These are phyloP conservation scores for Pyrrhosoma nymphula DNA, from an alignment of 2,888 invertebrate genomes.

Conservation along the genomic window DNA sequence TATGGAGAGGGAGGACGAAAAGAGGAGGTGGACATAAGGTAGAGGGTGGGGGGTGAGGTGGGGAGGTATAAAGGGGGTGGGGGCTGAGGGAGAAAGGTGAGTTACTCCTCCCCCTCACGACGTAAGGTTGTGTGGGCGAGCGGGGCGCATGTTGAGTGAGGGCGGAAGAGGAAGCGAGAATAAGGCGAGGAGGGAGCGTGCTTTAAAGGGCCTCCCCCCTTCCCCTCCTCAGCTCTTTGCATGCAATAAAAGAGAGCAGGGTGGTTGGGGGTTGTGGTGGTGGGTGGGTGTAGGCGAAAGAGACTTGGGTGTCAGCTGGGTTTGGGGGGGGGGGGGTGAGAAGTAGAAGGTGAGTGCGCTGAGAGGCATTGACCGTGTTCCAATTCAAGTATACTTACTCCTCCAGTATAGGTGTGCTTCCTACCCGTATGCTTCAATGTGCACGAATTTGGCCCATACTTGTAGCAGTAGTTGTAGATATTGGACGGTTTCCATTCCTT, in stretches of 20 bases:
- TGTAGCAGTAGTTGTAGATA: no score
- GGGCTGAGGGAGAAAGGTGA: background rate
- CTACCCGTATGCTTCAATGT: no score
- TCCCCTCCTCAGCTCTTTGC: background rate
- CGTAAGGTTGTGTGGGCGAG: background rate
- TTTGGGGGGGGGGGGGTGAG: background rate
- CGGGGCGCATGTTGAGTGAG: background rate
- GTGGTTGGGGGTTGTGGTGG: background rate
- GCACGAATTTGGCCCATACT: no score
- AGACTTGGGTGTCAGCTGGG: background rate
- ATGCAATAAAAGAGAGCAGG: background rate
- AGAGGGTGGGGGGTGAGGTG: background rate
- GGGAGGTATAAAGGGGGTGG: background rate
- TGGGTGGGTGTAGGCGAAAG: no score
- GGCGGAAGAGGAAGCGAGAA: conserved; percentile 23
- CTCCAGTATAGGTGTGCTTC: no score
- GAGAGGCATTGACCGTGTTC: no score
- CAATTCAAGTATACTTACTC: no score
- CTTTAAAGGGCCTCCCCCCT: background rate
- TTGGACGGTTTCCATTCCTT: no score
- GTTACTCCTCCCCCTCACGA: background rate
- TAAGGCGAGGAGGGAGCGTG: background rate
- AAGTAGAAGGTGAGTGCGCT: background rate
- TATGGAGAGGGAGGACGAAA: background rate
- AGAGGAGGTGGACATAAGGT: background rate